Evolutionary conservation across 1,140 invertebrate genomes (phyloP).

Genomic region (Pararge aegeria): DNA sequence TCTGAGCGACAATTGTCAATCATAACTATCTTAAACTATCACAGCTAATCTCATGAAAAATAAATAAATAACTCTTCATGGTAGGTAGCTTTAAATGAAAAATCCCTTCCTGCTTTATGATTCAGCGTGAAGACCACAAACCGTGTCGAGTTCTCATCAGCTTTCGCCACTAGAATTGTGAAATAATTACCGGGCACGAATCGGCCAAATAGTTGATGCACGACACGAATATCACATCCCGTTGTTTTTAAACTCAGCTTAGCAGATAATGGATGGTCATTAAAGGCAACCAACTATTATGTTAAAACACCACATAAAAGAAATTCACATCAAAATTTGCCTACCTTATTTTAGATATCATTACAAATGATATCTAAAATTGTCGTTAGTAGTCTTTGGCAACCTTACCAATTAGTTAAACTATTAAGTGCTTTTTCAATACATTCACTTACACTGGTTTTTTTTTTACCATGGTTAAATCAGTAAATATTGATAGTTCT

Average conservation of each 20-base stretch:
- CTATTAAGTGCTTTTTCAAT: too few species aligned
- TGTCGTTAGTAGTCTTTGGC: too few species aligned
- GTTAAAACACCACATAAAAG: not conserved
- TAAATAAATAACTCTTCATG: not conserved
- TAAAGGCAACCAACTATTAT: not conserved
- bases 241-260: constrained; percentile 21
- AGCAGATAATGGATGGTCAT: constrained; percentile 18
- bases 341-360: too few species aligned
- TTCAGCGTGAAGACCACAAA: constrained; percentile 42
- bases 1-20: too few species aligned
- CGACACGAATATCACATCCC: constrained; percentile 45
- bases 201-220: constrained; percentile 57
- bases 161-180: constrained; percentile 43
- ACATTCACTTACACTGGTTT: too few species aligned
- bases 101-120: constrained; percentile 12
- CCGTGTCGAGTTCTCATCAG: constrained; percentile 44
- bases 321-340: not conserved
- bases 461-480: too few species aligned
- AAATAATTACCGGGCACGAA: constrained; percentile 54
- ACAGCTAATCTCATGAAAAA: not conserved
- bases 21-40: too few species aligned
- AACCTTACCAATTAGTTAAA: too few species aligned
- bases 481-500: too few species aligned
- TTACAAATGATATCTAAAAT: too few species aligned
- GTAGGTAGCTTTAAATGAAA: not conserved